phyloP scores from a whole-genome alignment of 2,113 vertebrate species.

The Cololabis saira region DNA sequence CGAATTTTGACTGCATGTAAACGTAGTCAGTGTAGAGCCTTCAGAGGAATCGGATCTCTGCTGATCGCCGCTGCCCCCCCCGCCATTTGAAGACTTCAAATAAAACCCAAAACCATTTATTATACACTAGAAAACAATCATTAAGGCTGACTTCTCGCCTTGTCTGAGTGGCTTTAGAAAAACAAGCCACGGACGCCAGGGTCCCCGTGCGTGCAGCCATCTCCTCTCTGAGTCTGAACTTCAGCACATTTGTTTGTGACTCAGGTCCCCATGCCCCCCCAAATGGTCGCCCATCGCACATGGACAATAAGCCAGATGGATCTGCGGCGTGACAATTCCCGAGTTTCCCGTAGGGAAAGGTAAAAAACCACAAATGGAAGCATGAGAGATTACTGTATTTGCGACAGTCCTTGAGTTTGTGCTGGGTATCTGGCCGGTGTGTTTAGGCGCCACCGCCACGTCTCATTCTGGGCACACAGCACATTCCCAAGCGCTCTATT shows the following conservation, averaged over 20 bases:
- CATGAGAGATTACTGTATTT: slow-evolving; percentile 67
- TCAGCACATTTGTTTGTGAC: slow-evolving; percentile 43
- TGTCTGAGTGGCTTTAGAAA: slow-evolving; percentile 9
- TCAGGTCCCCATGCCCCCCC: slow-evolving; percentile 42
- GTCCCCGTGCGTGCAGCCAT: neutral
- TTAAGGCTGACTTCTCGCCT: slow-evolving; percentile 1
- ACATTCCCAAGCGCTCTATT: slow-evolving; percentile 71
- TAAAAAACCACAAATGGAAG: slow-evolving; percentile 41
- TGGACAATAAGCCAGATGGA: slow-evolving; percentile 60
- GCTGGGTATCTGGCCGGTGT: slow-evolving; percentile 32
- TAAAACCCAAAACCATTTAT: slow-evolving; percentile 47
- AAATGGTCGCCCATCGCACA: slow-evolving; percentile 22
- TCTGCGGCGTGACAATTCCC: slow-evolving; percentile 26
- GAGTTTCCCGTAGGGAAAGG: slow-evolving; percentile 40
- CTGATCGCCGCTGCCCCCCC: neutral
- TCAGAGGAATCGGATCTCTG: neutral
- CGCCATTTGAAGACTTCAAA: slow-evolving; percentile 7
- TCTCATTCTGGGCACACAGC: slow-evolving; percentile 64
- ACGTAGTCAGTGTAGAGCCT: too few species aligned
- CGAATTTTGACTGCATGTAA: too few species aligned
- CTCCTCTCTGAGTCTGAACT: slow-evolving; percentile 34
- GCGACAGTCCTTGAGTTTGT: slow-evolving; percentile 64
- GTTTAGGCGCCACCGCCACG: slow-evolving; percentile 42
- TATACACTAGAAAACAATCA: slow-evolving; percentile 7
- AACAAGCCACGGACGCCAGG: neutral